Conservation (phyloP, 2,888 invertebrate species). For the Pandemis heparana region DNA sequence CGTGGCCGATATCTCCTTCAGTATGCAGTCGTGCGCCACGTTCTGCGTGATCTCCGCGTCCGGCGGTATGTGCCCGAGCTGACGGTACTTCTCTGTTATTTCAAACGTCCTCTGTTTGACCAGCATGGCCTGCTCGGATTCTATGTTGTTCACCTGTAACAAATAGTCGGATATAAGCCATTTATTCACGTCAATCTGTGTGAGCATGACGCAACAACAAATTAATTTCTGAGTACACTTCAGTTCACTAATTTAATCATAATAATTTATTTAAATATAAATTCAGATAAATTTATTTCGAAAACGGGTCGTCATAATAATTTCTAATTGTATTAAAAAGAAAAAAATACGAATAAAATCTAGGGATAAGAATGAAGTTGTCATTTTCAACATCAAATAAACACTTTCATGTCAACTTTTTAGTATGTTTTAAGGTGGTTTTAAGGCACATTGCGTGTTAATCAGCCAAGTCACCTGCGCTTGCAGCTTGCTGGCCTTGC, state of each 20-base stretch:
- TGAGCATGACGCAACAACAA: too few species aligned
- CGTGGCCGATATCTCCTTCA: conserved; percentile 94
- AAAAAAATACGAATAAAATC: too few species aligned
- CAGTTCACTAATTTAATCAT: too few species aligned
- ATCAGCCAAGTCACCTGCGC: conserved; percentile 86
- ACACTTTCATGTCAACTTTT: too few species aligned
- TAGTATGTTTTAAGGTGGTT: not conserved
- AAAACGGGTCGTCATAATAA: too few species aligned
- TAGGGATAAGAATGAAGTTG: too few species aligned
- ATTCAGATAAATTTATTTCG: too few species aligned
- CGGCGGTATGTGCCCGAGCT: conserved; percentile 82
- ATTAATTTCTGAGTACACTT: too few species aligned
- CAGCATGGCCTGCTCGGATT: conserved; percentile 91
- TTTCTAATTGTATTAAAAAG: too few species aligned
- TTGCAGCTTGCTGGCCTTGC: conserved; percentile 94
- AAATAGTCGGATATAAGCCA: not conserved
- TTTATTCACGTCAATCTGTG: not conserved
- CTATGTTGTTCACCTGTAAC: conserved; percentile 87
- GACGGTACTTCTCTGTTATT: conserved; percentile 89
- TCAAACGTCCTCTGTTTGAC: conserved; percentile 91
- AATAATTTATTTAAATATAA: too few species aligned
- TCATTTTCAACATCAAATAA: too few species aligned
- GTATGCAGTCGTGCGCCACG: conserved; percentile 92
- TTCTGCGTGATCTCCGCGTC: conserved; percentile 87
- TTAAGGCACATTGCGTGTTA: not conserved